Evolutionary conservation across 2,797 vertebrate genomes (phyloP).

Genomic region (Pseudopleuronectes americanus): DNA sequence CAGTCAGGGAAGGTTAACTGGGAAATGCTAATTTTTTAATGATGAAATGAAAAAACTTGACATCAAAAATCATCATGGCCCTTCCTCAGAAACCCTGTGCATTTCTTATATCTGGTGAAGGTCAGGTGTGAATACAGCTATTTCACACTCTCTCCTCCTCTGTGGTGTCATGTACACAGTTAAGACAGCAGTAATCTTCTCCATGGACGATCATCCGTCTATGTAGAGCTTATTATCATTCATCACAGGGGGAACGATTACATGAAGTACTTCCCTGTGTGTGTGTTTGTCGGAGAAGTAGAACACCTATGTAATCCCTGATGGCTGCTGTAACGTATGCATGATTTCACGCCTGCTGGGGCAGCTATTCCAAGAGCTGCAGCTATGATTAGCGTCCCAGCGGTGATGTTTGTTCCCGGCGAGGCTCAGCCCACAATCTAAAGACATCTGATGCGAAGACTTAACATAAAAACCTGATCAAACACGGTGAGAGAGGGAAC

Average conservation of each 20-base stretch:
- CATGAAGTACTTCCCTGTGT: conserved; percentile 52
- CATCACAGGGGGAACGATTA: conserved; percentile 46
- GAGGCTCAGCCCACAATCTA: conserved; percentile 63
- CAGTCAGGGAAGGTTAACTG: conserved; percentile 60
- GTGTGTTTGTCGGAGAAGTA: conserved; percentile 57
- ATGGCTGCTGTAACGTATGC: conserved; percentile 79
- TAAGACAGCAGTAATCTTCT: conserved; percentile 42
- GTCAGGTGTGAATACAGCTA: conserved; percentile 12
- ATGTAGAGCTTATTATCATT: conserved; percentile 54
- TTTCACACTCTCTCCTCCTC: conserved; percentile 18
- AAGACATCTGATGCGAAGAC: conserved; percentile 57
- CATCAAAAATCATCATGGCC: neutral
- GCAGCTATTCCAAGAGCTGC: conserved; percentile 80
- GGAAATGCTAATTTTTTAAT: conserved; percentile 64
- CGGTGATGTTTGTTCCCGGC: conserved; percentile 69
- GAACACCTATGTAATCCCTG: conserved; percentile 77
- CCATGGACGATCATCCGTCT: conserved; percentile 37
- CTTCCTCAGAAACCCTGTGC: neutral
- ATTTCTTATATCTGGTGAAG: conserved; percentile 4
- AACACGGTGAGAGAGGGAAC: too few relatives aligned
- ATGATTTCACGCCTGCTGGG: conserved; percentile 81
- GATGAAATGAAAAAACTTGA: conserved; percentile 30
- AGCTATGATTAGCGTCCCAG: conserved; percentile 76
- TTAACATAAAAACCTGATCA: conserved; percentile 56
- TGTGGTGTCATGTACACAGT: conserved; percentile 26